Evolutionary conservation across 1,140 invertebrate genomes (phyloP).

Genomic region (Aethina tumida): DNA sequence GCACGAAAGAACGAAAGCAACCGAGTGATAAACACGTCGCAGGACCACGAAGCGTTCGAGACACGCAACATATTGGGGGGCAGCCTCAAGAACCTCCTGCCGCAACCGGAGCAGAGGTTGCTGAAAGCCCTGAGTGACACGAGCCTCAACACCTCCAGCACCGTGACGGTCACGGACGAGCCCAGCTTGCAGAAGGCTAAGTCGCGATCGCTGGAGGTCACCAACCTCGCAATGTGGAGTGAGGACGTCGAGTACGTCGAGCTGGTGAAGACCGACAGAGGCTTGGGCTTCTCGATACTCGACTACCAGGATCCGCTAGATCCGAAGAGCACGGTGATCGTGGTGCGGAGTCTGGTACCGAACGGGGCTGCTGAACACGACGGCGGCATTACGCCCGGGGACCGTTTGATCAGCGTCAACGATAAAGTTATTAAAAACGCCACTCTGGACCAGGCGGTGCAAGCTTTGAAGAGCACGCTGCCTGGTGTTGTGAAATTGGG

Average conservation of each 20-base stretch:
- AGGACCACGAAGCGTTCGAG: conserved; percentile 65
- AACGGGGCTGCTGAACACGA: conserved; percentile 82
- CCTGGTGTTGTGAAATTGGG: conserved; percentile 75
- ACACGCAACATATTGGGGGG: conserved; percentile 67
- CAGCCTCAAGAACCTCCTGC: conserved; percentile 34
- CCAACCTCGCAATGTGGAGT: conserved; percentile 87
- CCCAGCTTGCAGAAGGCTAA: conserved; percentile 59
- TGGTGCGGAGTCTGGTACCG: conserved; percentile 86
- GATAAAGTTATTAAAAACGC: conserved; percentile 63
- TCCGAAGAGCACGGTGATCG: conserved; percentile 82
- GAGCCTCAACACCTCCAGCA: conserved; percentile 65
- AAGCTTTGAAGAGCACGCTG: conserved; percentile 76
- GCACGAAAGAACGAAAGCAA: conserved; percentile 51
- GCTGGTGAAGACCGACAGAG: conserved; percentile 78
- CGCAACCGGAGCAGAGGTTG: conserved; percentile 40
- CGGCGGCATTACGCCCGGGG: conserved; percentile 83
- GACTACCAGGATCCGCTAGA: conserved; percentile 90
- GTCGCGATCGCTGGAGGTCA: conserved; percentile 84
- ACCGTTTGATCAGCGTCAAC: conserved; percentile 39
- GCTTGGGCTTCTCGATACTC: conserved; percentile 89
- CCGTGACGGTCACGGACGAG: conserved; percentile 45
- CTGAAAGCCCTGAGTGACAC: conserved; percentile 86
- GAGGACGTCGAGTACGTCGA: conserved; percentile 79
- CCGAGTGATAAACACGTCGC: conserved; percentile 60
- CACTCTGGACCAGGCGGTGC: conserved; percentile 81